Evolutionary conservation across 2,888 invertebrate species (phyloP), one percentile per base, ranked within the genome.

Genomic region (Epinotia brunnichana): DNA sequence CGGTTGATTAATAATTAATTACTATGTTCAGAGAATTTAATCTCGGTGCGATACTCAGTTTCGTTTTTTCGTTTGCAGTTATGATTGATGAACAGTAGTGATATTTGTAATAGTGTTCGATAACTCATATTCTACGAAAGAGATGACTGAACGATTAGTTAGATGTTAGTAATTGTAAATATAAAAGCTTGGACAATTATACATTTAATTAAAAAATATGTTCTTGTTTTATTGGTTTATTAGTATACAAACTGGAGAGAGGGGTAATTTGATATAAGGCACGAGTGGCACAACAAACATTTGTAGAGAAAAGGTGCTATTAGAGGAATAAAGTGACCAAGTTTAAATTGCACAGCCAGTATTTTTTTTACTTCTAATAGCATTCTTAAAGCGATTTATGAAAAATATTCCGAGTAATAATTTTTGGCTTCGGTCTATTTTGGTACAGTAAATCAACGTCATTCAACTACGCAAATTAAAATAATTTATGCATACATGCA

Each of bases 151-250:
- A 90, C 87, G 92, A 87, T 87, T 90, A 85, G 81, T 81, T 87
- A 91, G 91, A 85, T 83, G 83, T 89, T 92, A 92, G 90, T 89
- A 87, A 90, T 90, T 92, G 92, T 92, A 92, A 90, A 92, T 92
- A 92, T 82, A 80, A 87, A 87, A 88, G 91, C 92, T 92, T 92
- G 91, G 88, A 91, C 90, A 91, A n/a, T 90, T 92, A 91, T 91
- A 91, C 87, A 87, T 91, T 91, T 92, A 86, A 91, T 86, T 91
- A 90, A 90, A 87, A 85, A 81, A 76, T 70, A 75, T 66, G 66
- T 76, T n/a, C 41, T 89, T 80, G 87, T 90, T 91, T 90, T 79
- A 87, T 88, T 89, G 74, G 59, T 77, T 72, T 72, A 72, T 72
- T 72, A 39, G 67, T 67, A 61, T 67, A 67, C 54, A 56, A 72